Conservation (phyloP, 2,888 invertebrate genomes). For the Melieria crassipennis region DNA sequence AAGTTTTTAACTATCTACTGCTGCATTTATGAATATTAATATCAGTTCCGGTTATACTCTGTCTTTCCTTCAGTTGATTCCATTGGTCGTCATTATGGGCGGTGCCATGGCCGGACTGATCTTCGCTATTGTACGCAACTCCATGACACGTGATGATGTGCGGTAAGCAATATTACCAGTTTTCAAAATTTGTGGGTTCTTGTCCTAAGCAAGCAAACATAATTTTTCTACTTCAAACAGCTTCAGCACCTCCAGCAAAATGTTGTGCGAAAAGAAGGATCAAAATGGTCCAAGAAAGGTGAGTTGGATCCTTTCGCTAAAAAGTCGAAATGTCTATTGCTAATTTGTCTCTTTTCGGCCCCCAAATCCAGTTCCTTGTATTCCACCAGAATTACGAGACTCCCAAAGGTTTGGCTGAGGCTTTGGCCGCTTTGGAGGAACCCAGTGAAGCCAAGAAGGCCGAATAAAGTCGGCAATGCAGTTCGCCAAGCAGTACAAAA, state of each 20-base stretch:
- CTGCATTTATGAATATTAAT: neutral
- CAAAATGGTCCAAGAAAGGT: constrained; percentile 28
- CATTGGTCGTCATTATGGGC: constrained; percentile 43
- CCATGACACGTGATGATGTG: constrained; percentile 52
- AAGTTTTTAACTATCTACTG: neutral
- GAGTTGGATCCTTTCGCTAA: neutral
- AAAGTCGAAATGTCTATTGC: neutral
- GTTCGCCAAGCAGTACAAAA: no score
- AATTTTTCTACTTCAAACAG: neutral
- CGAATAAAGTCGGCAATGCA: neutral
- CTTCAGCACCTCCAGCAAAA: constrained; percentile 14
- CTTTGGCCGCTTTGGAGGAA: constrained; percentile 42
- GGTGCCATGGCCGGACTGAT: constrained; percentile 37
- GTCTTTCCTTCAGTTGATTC: constrained; percentile 47
- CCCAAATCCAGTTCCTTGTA: constrained; percentile 13
- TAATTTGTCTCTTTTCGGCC: neutral
- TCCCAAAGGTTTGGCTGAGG: constrained; percentile 44
- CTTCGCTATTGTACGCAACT: constrained; percentile 37
- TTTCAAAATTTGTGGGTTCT: neutral
- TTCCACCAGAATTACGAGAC: constrained; percentile 50
- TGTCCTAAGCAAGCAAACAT: neutral
- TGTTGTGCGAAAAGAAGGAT: constrained; percentile 24
- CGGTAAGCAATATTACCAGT: constrained; percentile 41
- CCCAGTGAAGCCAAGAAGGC: constrained; percentile 15
- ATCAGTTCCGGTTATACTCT: no score